Base-by-base conservation (phyloP, 2,797 vertebrate species). In the Neomorphus geoffroyi region DNA sequence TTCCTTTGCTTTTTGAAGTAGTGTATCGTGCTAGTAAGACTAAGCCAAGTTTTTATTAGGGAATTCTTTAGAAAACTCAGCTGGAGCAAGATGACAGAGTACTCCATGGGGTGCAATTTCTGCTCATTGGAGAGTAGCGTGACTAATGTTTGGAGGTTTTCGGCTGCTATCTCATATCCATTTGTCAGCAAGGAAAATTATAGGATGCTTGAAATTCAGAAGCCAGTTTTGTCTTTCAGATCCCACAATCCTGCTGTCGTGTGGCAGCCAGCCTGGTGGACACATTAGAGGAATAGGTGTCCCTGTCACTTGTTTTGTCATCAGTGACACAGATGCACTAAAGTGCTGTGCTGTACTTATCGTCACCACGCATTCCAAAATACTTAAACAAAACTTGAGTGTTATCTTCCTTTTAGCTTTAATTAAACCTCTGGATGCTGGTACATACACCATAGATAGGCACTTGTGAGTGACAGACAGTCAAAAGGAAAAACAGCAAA, bases 91-190 rank as follows among this genome's bases (percentile, higher is more conserved):
- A 79, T 80, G 88, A 80, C 66, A 82, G 54, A 88, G 67, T 54
- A 90, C 78, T 74, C 39, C 83, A 33, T 66, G 66, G 66, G 22
- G 56, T 72, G 45, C 73, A 88, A 88, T 85, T 73, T 39, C 66
- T 94, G 65, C 82, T 82, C 90, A 61, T 27, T 90, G 48, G 56
- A 89, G 91, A 84, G 83, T 57, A 70, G 48, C 0, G 1, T 95
- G 83, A 83, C 88, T 93, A 48, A 92, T 88, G 88, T 73, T 93
- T 64, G 71, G 94, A 86, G 67, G 43, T 50, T 90, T 93, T 27
- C 50, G 92, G 71, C 54, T 94, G 75, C 77, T 88, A 18, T 89
- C 92, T 94, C 70, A 27, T 51, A 60, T 13, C 46, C 32, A 3
- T 81, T 82, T 94, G 73, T 89, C 53, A 89, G 45, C 77, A 69